A percentile compares a stretch with the other conserved stretches of the same genome.
Evolutionary conservation across 37 sponge, comb jelly and placozoan genomes (phyloP).

Genomic region (Spongia lamella): DNA sequence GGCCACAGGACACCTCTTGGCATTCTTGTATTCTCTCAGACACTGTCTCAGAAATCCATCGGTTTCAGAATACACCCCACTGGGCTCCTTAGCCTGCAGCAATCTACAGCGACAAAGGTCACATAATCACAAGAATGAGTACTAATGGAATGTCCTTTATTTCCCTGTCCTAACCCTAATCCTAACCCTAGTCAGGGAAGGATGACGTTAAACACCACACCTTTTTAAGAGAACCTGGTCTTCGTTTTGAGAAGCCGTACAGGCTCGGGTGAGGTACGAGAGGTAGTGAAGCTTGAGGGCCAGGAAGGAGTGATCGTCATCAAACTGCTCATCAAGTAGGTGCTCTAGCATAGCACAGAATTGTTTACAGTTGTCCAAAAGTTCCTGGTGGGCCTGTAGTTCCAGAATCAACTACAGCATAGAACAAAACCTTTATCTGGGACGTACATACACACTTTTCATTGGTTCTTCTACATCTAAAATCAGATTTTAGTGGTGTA

Average conservation of each 20-base stretch:
- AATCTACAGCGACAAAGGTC: not conserved
- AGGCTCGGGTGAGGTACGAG: slow-evolving; percentile 13
- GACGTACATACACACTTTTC: too few relatives aligned
- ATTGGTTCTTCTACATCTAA: too few relatives aligned
- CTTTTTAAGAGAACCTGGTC: not conserved
- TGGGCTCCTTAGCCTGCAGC: not conserved
- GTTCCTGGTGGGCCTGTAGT: not conserved
- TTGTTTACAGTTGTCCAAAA: not conserved
- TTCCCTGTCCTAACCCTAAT: too few relatives aligned
- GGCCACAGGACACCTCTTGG: slow-evolving; percentile 16
- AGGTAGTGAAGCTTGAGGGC: slow-evolving; percentile 59
- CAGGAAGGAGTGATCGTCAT: slow-evolving; percentile 28
- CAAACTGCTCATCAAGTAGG: slow-evolving; percentile 1
- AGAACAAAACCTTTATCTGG: too few relatives aligned
- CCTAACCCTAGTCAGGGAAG: too few relatives aligned
- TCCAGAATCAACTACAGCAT: slow-evolving; percentile 1
- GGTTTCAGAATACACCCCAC: slow-evolving; percentile 19
- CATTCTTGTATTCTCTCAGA: slow-evolving; percentile 43
- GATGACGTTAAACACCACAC: slow-evolving; percentile 30
- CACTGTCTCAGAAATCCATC: slow-evolving; percentile 57
- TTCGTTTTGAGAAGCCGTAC: not conserved
- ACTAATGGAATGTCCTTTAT: too few relatives aligned
- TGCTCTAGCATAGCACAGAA: slow-evolving; percentile 20
- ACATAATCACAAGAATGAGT: too few relatives aligned
- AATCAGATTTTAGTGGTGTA: too few relatives aligned